These are phyloP conservation scores for Brevimyrus niger DNA, from an alignment of 2,113 vertebrate genomes.

Conservation along the genomic window DNA sequence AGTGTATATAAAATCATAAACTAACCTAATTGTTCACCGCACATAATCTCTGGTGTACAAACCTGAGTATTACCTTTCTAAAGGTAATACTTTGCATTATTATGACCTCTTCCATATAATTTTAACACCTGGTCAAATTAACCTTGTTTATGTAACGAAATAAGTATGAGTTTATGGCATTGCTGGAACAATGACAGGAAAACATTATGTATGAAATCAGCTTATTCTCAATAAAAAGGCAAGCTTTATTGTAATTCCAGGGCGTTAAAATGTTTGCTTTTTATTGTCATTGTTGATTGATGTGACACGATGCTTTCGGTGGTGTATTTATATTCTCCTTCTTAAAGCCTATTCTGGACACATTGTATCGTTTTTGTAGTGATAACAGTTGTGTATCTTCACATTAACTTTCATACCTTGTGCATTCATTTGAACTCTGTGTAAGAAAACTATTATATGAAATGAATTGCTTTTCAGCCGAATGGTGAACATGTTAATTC, in stretches of 20 bases:
- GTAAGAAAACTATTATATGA: not conserved
- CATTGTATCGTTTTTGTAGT: not conserved
- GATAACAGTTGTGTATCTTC: not conserved
- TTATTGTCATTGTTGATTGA: not conserved
- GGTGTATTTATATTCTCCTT: not conserved
- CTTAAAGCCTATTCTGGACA: not conserved
- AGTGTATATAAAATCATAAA: slow-evolving; percentile 22
- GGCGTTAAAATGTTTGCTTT: not conserved
- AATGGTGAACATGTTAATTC: not conserved
- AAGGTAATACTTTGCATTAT: not conserved
- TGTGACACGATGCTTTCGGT: not conserved
- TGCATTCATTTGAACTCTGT: not conserved
- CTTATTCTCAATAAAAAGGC: not conserved
- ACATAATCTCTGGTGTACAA: slow-evolving; percentile 24
- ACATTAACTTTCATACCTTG: not conserved
- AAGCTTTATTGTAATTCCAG: not conserved
- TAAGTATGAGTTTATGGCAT: not conserved
- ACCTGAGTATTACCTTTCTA: not conserved
- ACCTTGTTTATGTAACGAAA: slow-evolving; percentile 11
- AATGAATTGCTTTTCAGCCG: not conserved
- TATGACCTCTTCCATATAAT: not conserved
- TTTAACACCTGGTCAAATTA: slow-evolving; percentile 9
- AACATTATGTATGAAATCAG: not conserved
- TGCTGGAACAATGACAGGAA: not conserved
- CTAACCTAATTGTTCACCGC: slow-evolving; percentile 36